Evolutionary conservation across 2,888 invertebrate species (phyloP).

Genomic region (Cosmia trapezina): DNA sequence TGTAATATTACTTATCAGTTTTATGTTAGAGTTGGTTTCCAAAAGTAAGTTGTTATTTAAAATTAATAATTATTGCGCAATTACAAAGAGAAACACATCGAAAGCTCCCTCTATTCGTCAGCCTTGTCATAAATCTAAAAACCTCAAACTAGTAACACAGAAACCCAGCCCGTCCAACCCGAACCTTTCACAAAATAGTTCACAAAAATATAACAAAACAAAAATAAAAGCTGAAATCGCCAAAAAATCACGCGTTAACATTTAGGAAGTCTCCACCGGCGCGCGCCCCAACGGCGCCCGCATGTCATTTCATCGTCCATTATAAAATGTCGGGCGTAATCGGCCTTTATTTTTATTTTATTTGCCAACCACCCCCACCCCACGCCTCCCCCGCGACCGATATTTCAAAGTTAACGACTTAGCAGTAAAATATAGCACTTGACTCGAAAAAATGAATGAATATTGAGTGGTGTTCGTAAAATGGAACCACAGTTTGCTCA

Average conservation of each 20-base stretch:
- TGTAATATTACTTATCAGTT: not conserved
- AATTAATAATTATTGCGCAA: not conserved
- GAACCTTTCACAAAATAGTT: slow-evolving; percentile 57
- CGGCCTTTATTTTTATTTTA: slow-evolving; percentile 90
- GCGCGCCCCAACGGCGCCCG: slow-evolving; percentile 84
- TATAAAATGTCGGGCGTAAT: slow-evolving; percentile 90
- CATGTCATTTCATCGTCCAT: slow-evolving; percentile 89
- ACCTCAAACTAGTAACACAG: slow-evolving; percentile 7
- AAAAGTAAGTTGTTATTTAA: not conserved
- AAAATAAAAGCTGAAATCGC: slow-evolving; percentile 49
- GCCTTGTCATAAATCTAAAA: slow-evolving; percentile 26
- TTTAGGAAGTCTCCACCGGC: slow-evolving; percentile 67
- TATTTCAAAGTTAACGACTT: slow-evolving; percentile 90
- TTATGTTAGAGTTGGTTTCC: not conserved
- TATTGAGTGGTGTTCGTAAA: slow-evolving; percentile 75
- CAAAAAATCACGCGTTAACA: slow-evolving; percentile 65
- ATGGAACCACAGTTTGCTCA: slow-evolving; percentile 69
- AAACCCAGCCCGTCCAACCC: slow-evolving; percentile 6
- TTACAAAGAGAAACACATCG: not conserved
- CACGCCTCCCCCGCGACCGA: slow-evolving; percentile 77
- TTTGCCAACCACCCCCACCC: slow-evolving; percentile 80
- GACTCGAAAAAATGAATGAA: slow-evolving; percentile 84
- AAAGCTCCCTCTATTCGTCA: not conserved
- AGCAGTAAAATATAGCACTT: slow-evolving; percentile 87
- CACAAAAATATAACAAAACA: slow-evolving; percentile 49